Base-by-base conservation (phyloP, 2,797 vertebrate genomes). In the Enteromius anoplus region DNA sequence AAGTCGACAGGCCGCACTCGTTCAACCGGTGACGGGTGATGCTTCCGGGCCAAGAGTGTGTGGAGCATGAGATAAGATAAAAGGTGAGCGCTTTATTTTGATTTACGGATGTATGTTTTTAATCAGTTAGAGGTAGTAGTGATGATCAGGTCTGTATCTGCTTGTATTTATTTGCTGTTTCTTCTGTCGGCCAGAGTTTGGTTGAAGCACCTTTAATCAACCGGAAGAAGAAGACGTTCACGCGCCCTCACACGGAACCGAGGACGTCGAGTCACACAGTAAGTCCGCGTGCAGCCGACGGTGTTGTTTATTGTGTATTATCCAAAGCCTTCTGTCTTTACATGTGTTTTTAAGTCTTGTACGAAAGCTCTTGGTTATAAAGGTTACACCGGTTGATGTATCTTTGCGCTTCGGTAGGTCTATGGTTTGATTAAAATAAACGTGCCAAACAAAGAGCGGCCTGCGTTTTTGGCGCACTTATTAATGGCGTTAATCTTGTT, bases 401-500 rank as follows among this genome's bases (percentile, higher is more conserved):
- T 49, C 15, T 58, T 53, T 47, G 11, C 10, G 49, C 19, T 32
- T 78, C 17, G 42, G 17, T 71, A 14, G n/a, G 23, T 47, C 60
- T 66, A 17, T 29, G 15, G 51, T 60, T 58, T 47, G 40, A 75
- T 14, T 23, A 10, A 10, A 15, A n/a, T n/a, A 40, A 51, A 15
- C 10, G 23, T 71, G 34, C 9, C n/a, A 70, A 86, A 88, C 87
- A 86, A 86, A 88, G 85, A 84, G 62, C 81, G 85, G 85, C 85
- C 85, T 85, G 29, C n/a, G 29, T 21, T 77, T 77, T 32, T 79
- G 70, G 81, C 81, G 79, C 80, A 85, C 49, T 85, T 85, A 23
- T 45, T 75, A 75, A 49, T 62, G 75, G 75, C 82, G 58, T 55
- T 80, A 58, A 58, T 29, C n/a, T 80, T 73, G 37, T 37, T 75